phyloP scores from a whole-genome alignment of 2,797 vertebrate species.

The Paguma larvata region DNA sequence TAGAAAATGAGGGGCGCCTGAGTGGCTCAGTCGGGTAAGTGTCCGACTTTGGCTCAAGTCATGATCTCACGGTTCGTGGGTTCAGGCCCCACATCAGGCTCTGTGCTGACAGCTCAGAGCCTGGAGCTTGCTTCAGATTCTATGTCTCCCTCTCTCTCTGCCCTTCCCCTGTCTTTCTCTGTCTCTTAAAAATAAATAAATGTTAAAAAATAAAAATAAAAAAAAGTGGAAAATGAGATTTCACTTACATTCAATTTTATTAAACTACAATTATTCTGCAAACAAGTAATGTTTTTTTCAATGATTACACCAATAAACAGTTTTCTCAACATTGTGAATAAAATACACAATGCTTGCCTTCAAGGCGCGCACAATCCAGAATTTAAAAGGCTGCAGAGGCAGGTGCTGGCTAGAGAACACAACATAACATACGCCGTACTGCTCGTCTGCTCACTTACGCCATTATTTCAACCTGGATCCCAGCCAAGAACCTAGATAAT shows the following conservation, averaged over 20 bases:
- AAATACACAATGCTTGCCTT: neutral
- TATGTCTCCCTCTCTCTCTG: no score
- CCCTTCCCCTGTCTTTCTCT: no score
- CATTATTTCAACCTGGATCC: neutral
- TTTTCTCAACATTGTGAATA: neutral
- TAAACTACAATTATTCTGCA: neutral
- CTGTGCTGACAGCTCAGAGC: no score
- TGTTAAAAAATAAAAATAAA: no score
- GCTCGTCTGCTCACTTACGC: neutral
- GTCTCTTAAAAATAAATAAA: no score
- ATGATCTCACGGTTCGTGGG: no score
- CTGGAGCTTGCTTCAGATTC: no score
- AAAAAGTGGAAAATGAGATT: constrained; percentile 1
- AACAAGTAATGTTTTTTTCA: constrained; percentile 18
- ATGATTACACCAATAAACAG: neutral
- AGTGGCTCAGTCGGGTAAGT: no score
- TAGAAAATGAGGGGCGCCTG: neutral
- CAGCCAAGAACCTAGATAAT: neutral
- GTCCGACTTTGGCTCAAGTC: no score
- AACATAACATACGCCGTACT: neutral
- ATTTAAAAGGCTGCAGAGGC: neutral
- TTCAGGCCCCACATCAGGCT: no score
- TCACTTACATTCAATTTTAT: neutral
- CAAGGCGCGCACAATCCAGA: neutral
- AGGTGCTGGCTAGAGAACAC: neutral